A percentile compares a stretch with the other conserved stretches of the same genome.
Evolutionary conservation across 2,888 invertebrate genomes (phyloP).

Genomic region (Halictus quadricinctus): DNA sequence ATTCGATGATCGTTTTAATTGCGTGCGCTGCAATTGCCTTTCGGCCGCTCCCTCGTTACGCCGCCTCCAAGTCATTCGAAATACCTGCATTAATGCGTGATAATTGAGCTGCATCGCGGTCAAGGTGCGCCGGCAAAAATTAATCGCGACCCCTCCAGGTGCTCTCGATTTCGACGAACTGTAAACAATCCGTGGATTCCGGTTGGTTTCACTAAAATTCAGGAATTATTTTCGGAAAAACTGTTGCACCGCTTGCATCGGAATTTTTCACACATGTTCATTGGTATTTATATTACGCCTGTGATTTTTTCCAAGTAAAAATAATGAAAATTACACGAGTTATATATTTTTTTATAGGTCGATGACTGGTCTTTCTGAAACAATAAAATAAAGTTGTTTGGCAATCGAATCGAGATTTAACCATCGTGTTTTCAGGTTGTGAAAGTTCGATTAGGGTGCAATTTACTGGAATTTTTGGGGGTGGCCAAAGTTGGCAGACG

Average conservation of each 20-base stretch:
- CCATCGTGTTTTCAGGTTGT: no score
- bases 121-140: not conserved
- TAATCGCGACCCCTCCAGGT: not conserved
- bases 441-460: not conserved
- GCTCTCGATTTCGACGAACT: not conserved
- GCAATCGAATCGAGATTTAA: no score
- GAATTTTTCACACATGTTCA: no score
- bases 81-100: not conserved
- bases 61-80: not conserved
- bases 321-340: no score
- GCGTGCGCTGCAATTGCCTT: not conserved
- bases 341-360: no score
- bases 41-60: not conserved
- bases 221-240: no score
- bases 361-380: no score
- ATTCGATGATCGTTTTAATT: conserved; percentile 27
- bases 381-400: no score
- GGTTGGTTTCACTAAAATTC: not conserved
- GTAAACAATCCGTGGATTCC: not conserved
- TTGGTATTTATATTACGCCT: no score
- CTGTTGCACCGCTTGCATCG: no score
- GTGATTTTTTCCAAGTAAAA: no score
- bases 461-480: not conserved
- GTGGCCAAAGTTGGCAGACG: not conserved
- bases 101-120: not conserved